A percentile compares a stretch with the other conserved stretches of the same genome.
Conservation (phyloP, 2,113 vertebrate species). For the Vulpes vulpes region DNA sequence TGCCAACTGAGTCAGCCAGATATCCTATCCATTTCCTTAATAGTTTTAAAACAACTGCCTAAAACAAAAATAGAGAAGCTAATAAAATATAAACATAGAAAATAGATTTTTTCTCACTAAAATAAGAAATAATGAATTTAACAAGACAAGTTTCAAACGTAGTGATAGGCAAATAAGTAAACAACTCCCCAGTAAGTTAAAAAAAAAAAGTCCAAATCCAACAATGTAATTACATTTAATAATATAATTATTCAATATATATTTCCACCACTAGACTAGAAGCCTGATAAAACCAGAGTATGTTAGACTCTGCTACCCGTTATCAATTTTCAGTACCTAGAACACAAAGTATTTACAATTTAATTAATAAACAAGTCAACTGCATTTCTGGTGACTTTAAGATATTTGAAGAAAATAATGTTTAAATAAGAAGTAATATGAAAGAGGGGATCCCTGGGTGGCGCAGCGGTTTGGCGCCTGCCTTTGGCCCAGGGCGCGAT, state of each 20-base stretch:
- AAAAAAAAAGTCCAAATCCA: not conserved
- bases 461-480: too few relatives aligned
- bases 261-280: not conserved
- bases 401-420: not conserved
- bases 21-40: too few relatives aligned
- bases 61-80: not conserved
- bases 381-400: not conserved
- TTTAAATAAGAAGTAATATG: not conserved
- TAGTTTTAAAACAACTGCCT: not conserved
- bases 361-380: not conserved
- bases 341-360: not conserved
- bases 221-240: not conserved
- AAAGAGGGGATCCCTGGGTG: not conserved
- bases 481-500: too few relatives aligned
- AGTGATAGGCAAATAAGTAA: not conserved
- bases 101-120: not conserved
- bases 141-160: not conserved
- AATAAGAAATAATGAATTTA: slow-evolving; percentile 10
- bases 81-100: not conserved
- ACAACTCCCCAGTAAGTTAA: not conserved
- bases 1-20: too few relatives aligned
- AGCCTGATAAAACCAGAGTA: not conserved
- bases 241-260: not conserved
- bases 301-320: not conserved
- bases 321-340: not conserved